Evolutionary conservation across 2,888 invertebrate species (phyloP), one percentile per base, ranked within the genome.

Genomic region (Rhyacophila evoluta): DNA sequence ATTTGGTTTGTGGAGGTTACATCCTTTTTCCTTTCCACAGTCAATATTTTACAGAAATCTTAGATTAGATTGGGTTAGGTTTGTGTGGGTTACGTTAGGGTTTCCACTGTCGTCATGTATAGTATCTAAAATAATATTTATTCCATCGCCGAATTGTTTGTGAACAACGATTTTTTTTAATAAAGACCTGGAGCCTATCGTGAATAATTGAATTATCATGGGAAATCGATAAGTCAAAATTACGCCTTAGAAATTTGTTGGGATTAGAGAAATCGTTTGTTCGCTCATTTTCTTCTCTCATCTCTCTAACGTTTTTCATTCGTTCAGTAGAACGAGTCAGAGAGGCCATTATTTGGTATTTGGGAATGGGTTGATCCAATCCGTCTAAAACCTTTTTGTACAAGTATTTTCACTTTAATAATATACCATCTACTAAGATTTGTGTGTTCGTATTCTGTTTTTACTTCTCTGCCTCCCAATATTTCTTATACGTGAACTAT

Each of bases 331-430:
- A n/a, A n/a, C n/a, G n/a, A n/a, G n/a, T n/a, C n/a, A n/a, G 55
- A 55, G 19, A 55, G 19, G 15, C 55, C 55, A 55, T 55, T 55
- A 55, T 25, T 55, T 55, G 55, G 55, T 55, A 55, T 55, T 55
- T 55, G 55, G 55, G 8, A 55, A 55, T 37, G 73, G 74, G 69
- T 15, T 37, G 75, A 75, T 74, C 70, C 78, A 73, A 78, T 73
- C 69, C 67, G 25, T 68, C 77, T 74, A 71, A 78, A 78, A 74
- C 78, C 74, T 78, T 78, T 68, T 74, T 28, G 4, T 27, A n/a
- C 29, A 74, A 75, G 75, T 33, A 33, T 33, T 33, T n/a, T 68
- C 75, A 75, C 79, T 79, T 79, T 68, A 75, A 75, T 75, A 75
- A 75, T 69, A 69, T 69, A 75, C 69, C 38, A 69, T n/a, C 41